Evolutionary conservation across 2,888 invertebrate genomes (phyloP).

Genomic region (Xestia c-nigrum): DNA sequence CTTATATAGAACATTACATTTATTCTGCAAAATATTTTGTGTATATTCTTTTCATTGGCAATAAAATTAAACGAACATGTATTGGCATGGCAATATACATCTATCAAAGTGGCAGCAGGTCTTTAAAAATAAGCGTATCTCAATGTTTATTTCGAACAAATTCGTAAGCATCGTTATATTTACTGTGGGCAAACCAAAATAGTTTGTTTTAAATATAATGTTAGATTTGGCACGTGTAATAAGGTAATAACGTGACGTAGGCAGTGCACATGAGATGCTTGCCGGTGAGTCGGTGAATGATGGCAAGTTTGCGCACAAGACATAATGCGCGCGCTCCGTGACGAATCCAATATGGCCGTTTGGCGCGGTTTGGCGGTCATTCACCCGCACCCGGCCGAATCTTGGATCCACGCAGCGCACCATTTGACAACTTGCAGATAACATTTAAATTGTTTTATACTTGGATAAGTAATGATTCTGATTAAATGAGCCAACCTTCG

Average conservation of each 20-base stretch:
- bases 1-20: neutral
- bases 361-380: slow-evolving; percentile 89
- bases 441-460: slow-evolving; percentile 36
- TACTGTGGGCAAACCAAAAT: slow-evolving; percentile 47
- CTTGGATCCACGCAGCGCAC: slow-evolving; percentile 77
- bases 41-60: slow-evolving; percentile 6
- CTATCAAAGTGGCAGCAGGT: slow-evolving; percentile 28
- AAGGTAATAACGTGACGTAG: slow-evolving; percentile 56
- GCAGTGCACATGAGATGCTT: slow-evolving; percentile 56
- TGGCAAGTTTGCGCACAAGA: slow-evolving; percentile 76
- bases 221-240: slow-evolving; percentile 57
- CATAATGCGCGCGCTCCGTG: slow-evolving; percentile 87
- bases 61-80: slow-evolving; percentile 25
- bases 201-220: slow-evolving; percentile 54
- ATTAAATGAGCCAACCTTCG: slow-evolving; percentile 2
- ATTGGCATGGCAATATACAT: slow-evolving; percentile 30
- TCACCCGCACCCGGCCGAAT: slow-evolving; percentile 84
- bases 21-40: neutral
- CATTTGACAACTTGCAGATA: slow-evolving; percentile 77
- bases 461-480: slow-evolving; percentile 22
- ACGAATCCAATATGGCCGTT: slow-evolving; percentile 89
- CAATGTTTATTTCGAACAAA: slow-evolving; percentile 53
- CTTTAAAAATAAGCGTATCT: slow-evolving; percentile 41
- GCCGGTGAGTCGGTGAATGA: slow-evolving; percentile 56
- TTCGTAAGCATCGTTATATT: slow-evolving; percentile 49